Conservation (phyloP, 2,888 invertebrate genomes). For the Parascotia fuliginaria region DNA sequence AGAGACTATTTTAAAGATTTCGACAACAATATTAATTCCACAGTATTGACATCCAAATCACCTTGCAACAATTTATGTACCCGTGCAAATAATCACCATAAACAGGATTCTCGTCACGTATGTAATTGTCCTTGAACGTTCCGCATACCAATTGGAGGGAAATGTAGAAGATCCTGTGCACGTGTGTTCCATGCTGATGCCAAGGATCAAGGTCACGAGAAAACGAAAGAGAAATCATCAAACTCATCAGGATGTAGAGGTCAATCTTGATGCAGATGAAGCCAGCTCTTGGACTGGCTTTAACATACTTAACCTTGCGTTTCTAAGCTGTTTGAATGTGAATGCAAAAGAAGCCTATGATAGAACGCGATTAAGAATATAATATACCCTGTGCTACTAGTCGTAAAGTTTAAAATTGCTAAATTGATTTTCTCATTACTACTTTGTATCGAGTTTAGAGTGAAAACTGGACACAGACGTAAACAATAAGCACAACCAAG, state of each 20-base stretch:
- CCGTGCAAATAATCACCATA: neutral
- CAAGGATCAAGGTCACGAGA: conserved; percentile 34
- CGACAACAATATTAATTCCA: too few species aligned
- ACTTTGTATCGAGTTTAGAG: too few species aligned
- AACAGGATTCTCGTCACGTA: conserved; percentile 3
- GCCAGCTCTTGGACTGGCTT: neutral
- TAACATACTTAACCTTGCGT: neutral
- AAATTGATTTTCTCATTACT: too few species aligned
- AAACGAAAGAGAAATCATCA: conserved; percentile 45
- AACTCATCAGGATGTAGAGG: conserved; percentile 34
- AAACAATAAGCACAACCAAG: too few species aligned
- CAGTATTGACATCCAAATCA: too few species aligned
- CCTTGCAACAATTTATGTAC: neutral
- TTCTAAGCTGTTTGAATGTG: neutral
- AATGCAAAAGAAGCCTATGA: too few species aligned
- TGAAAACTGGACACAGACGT: too few species aligned
- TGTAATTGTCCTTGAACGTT: conserved; percentile 16
- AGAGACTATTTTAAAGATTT: too few species aligned
- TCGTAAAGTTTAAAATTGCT: too few species aligned
- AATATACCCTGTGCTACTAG: too few species aligned
- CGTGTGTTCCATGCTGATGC: conserved; percentile 10
- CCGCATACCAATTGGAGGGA: conserved; percentile 12
- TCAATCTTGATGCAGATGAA: conserved; percentile 10
- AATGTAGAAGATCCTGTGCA: conserved; percentile 11
- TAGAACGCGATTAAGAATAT: too few species aligned